Evolutionary conservation across 2,797 vertebrate species (phyloP), one percentile per base, ranked within the genome.

Genomic region (Linurgus olivaceus): DNA sequence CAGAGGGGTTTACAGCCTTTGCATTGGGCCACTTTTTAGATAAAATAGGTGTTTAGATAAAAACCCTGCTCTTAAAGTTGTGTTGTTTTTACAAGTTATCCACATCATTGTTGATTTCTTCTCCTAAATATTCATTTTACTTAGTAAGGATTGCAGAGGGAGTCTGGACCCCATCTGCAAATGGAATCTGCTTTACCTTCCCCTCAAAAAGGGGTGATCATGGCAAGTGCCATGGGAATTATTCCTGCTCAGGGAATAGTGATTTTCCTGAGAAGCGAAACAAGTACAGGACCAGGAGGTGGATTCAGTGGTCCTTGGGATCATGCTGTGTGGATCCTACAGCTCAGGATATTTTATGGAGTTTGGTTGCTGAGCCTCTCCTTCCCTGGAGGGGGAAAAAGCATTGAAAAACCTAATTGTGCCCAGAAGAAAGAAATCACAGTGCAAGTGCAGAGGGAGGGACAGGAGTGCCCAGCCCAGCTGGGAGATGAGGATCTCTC

Each of bases 401-500:
- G 25, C 44, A 35, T 13, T 66, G 61, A n/a, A 76, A 44, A 74
- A 17, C 40, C n/a, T 26, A 6, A 42, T 13, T 68, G 67, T 88
- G 74, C 26, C 58, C 45, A 77, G 58, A 67, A 83, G 42, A 87
- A 87, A 79, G 84, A 73, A 82, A 82, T 76, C 25, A 2, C 33
- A 89, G 47, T 87, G 42, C 31, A 17, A 31, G 55, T 42, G 45
- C 61, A 29, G 66, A 38, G 40, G 17, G 26, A 91, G 78, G 29
- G n/a, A 28, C n/a, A 1, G 7, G 59, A 71, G 26, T 33, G 26
- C 54, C 17, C 29, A 42, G 54, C 44, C 70, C 61, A 71, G 44
- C 23, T 44, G 68, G 65, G 78, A 72, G 52, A 31, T 68, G 29
- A 40, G 48, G 23, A 67, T 85, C 26, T 71, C 59, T 52, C 42